Conservation (phyloP, 2,888 invertebrate genomes). For the Polietes domitor region DNA sequence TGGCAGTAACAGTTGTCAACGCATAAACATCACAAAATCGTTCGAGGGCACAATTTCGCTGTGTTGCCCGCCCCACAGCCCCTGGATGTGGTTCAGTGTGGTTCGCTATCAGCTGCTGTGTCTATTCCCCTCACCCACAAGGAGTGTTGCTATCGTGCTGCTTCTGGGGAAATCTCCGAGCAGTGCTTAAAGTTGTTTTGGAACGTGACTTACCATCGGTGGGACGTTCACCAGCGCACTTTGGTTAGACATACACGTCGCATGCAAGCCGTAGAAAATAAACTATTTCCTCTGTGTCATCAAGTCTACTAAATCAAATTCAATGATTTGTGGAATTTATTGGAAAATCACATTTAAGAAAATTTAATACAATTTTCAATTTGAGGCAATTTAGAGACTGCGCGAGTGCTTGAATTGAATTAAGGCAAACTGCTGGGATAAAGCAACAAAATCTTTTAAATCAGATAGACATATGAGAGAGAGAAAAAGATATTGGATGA, state of each 20-base stretch:
- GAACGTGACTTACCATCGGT: slow-evolving; percentile 28
- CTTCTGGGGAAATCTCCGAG: background rate
- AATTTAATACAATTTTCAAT: background rate
- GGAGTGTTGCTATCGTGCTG: background rate
- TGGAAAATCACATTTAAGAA: slow-evolving; percentile 1
- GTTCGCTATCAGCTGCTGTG: background rate
- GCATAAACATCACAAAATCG: slow-evolving; percentile 47
- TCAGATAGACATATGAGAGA: too few relatives aligned
- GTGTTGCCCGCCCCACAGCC: background rate
- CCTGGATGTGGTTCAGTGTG: background rate
- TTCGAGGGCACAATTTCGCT: slow-evolving; percentile 19
- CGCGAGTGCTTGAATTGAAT: too few relatives aligned
- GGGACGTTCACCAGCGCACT: background rate
- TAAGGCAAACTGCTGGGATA: too few relatives aligned
- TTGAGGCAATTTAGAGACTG: too few relatives aligned
- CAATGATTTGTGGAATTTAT: background rate
- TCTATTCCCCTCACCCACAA: background rate
- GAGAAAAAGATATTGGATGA: too few relatives aligned
- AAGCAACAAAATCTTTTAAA: too few relatives aligned
- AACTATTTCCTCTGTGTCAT: background rate
- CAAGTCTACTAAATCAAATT: background rate
- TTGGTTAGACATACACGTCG: background rate
- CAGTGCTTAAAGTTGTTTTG: background rate
- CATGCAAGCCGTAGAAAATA: background rate
- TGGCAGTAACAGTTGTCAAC: slow-evolving; percentile 51